Conservation (phyloP, 2,797 vertebrate genomes). For the Sylvia borin region DNA sequence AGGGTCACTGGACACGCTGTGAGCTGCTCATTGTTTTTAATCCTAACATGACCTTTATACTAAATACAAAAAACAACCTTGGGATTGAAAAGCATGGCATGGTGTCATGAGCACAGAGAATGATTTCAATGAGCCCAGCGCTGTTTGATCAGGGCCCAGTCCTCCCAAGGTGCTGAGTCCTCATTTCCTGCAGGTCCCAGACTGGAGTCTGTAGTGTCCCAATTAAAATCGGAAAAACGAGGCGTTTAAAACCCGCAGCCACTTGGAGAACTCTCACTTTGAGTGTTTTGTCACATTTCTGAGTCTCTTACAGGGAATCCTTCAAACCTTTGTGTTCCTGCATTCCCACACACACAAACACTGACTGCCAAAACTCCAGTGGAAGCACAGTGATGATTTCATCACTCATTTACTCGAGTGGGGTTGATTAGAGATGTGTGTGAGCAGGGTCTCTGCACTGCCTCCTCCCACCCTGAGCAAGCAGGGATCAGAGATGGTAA, state of each 20-base stretch:
- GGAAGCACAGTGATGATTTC: background rate
- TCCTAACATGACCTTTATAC: conserved; percentile 66
- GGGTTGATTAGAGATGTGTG: background rate
- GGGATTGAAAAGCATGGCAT: conserved; percentile 53
- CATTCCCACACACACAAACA: background rate
- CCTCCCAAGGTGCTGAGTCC: conserved; percentile 49
- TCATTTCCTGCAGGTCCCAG: conserved; percentile 30
- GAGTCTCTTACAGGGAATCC: background rate
- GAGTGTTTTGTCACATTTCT: background rate
- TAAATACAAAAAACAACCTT: conserved; percentile 59
- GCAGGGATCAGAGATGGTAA: background rate
- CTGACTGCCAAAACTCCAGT: background rate
- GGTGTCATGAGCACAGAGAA: conserved; percentile 55
- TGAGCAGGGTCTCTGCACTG: background rate
- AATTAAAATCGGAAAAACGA: conserved; percentile 1
- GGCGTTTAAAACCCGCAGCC: background rate
- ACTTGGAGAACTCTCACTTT: background rate
- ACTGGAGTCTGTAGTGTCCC: background rate
- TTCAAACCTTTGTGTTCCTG: background rate
- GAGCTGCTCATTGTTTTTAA: conserved; percentile 66
- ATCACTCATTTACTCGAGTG: background rate
- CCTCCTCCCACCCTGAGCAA: background rate
- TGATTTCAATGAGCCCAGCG: conserved; percentile 20
- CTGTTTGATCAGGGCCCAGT: conserved; percentile 42
- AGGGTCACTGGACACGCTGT: conserved; percentile 53